Evolutionary conservation across 2,113 vertebrate species (phyloP), one percentile per base, ranked within the genome.

Genomic region (Puffinus mauretanicus): DNA sequence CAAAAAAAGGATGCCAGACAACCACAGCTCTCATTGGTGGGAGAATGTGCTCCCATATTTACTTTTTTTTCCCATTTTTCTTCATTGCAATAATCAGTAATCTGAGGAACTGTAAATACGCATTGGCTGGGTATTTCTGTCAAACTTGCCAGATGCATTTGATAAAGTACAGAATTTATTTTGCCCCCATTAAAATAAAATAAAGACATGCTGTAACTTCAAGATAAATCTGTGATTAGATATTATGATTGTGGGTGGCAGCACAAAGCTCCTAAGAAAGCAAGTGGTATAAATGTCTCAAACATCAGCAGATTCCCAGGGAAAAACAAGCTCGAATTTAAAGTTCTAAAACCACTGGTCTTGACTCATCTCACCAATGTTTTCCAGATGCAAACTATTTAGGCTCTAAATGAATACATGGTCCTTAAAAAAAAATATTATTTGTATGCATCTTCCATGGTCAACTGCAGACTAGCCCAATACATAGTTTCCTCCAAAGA

Each of bases 271-370:
- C 73, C 19, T 84, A 81, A 80, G 79, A 93, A 93, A 92, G 73
- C 40, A 93, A 96, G 90, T 66, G 76, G 90, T 94, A 86, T 61
- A 92, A 96, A 96, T 77, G 67, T 80, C 71, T 88, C 82, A 77
- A 93, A 90, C 87, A 88, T 96, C 96, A 96, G 96, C 96, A 95
- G 79, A 96, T 96, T 96, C 62, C 17, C 55, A 80, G 55, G 51
- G 38, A 86, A 96, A 96, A 96, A 93, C 29, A 2, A 96, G 38
- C 40, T 88, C 0, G 0, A 76, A 91, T 69, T 69, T 93, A 27
- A 93, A 95, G 58, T 77, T 82, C 58, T 88, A 77, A 95, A 96
- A 92, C 94, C 94, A 90, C 92, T 69, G 46, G 19, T 73, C n/a
- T 92, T 96, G 87, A 88, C 78, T 94, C 95, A 93, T 91, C 36